Evolutionary conservation across 2,113 vertebrate genomes (phyloP).

Genomic region (Chaetodon auriga): DNA sequence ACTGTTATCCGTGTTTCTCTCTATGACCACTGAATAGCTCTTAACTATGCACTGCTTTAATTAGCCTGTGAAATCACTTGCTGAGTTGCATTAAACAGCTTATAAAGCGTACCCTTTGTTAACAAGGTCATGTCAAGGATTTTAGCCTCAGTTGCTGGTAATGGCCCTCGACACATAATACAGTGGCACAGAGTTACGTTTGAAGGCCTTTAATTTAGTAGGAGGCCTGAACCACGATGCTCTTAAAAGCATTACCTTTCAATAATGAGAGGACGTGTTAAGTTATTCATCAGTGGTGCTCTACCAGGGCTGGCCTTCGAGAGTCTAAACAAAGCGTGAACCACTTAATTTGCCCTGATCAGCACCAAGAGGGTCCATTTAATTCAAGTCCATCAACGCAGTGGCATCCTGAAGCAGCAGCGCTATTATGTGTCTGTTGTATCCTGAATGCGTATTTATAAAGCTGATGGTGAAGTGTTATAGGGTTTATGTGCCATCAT

Average conservation of each 20-base stretch:
- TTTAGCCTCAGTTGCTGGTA: constrained; percentile 53
- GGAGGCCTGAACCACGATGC: constrained; percentile 31
- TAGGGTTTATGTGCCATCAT: constrained; percentile 50
- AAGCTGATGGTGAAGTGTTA: constrained; percentile 50
- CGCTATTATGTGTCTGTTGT: constrained; percentile 41
- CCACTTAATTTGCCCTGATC: constrained; percentile 54
- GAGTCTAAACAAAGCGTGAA: constrained; percentile 47
- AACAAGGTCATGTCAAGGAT: constrained; percentile 64
- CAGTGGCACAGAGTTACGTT: constrained; percentile 48
- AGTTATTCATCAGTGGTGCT: constrained; percentile 74
- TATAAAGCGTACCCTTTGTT: constrained; percentile 55
- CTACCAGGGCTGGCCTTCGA: constrained; percentile 35
- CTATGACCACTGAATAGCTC: constrained; percentile 18
- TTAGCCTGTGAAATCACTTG: constrained; percentile 32
- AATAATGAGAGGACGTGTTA: constrained; percentile 64
- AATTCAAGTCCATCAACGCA: constrained; percentile 63
- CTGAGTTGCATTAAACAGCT: constrained; percentile 60
- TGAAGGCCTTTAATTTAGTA: constrained; percentile 57
- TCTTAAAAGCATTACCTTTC: constrained; percentile 66
- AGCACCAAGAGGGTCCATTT: constrained; percentile 56
- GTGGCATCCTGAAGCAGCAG: constrained; percentile 33
- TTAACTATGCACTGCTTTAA: constrained; percentile 6
- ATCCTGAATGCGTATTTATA: constrained; percentile 67
- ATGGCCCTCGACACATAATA: constrained; percentile 67
- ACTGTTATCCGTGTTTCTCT: constrained; percentile 1